These are phyloP conservation scores for Scelioninae gen. 2 DNA, from an alignment of 2,888 invertebrate genomes.

Conservation along the genomic window DNA sequence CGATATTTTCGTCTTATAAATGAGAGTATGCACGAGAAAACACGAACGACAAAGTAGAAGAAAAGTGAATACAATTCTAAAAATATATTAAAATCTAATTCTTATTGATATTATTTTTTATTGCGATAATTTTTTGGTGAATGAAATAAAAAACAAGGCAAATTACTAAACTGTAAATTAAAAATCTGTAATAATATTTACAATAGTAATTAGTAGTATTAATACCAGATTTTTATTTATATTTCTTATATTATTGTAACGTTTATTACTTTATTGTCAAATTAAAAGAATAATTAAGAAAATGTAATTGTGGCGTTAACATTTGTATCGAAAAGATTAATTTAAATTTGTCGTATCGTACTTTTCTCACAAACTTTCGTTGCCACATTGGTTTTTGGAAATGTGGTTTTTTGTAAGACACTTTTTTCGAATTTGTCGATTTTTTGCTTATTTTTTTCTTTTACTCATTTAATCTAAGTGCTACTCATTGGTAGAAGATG, in stretches of 20 bases:
- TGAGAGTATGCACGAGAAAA: conserved; percentile 35
- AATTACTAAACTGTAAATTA: conserved; percentile 14
- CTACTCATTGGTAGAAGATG: conserved; percentile 47
- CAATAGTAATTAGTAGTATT: conserved; percentile 69
- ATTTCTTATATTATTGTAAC: conserved; percentile 66
- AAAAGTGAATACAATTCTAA: conserved; percentile 51
- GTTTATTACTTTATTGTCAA: conserved; percentile 74
- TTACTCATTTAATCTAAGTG: conserved; percentile 53
- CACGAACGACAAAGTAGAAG: conserved; percentile 26
- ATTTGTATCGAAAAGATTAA: conserved; percentile 22
- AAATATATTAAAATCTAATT: conserved; percentile 42
- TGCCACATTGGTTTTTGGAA: conserved; percentile 17
- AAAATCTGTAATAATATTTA: conserved; percentile 59
- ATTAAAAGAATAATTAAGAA: conserved; percentile 10
- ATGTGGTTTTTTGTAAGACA: conserved; percentile 16
- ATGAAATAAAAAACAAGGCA: conserved; percentile 16
- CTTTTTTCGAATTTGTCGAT: conserved; percentile 23
- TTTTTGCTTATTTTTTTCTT: conserved; percentile 53
- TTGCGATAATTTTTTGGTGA: conserved; percentile 43
- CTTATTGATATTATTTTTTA: conserved; percentile 51
- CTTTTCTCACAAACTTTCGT: conserved; percentile 29
- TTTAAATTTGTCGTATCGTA: conserved; percentile 32
- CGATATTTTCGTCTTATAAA: conserved; percentile 59
- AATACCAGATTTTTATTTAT: conserved; percentile 67
- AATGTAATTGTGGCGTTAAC: conserved; percentile 12